Percentiles rank a stretch among this genome's conserved stretches.
phyloP scores from a whole-genome alignment of 2,888 invertebrate species.

The Drepana falcataria region DNA sequence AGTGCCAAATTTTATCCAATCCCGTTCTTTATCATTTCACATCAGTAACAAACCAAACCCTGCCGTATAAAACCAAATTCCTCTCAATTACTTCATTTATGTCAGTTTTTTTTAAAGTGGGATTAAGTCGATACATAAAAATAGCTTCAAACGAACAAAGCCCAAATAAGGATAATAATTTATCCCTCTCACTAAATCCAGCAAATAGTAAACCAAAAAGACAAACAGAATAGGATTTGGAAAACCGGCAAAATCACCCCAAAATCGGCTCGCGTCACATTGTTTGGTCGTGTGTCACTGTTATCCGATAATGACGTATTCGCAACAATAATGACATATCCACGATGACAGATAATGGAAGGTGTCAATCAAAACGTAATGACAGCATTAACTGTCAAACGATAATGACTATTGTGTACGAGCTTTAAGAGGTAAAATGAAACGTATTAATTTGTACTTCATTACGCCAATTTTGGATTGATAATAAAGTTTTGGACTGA shows the following conservation, averaged over 20 bases:
- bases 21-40: too few relatives aligned
- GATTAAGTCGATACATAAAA: too few relatives aligned
- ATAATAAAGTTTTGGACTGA: too few relatives aligned
- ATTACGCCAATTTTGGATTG: too few relatives aligned
- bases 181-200: conserved; percentile 2
- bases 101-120: too few relatives aligned
- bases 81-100: too few relatives aligned
- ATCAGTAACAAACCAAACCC: too few relatives aligned
- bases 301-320: conserved; percentile 44
- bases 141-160: too few relatives aligned
- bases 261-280: conserved; percentile 29
- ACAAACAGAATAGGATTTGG: conserved; percentile 33
- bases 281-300: conserved; percentile 27
- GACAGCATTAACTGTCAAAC: conserved; percentile 6
- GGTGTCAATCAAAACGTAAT: conserved; percentile 4
- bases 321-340: conserved; percentile 35
- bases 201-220: conserved; percentile 23
- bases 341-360: conserved; percentile 25
- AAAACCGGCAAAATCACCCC: conserved; percentile 38
- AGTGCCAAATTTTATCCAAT: too few relatives aligned
- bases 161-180: background rate
- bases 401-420: background rate
- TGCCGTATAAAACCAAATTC: too few relatives aligned
- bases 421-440: background rate
- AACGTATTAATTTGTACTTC: too few relatives aligned